These are phyloP conservation scores for Callipepla squamata DNA, from an alignment of 2,113 vertebrate species.

Conservation along the genomic window DNA sequence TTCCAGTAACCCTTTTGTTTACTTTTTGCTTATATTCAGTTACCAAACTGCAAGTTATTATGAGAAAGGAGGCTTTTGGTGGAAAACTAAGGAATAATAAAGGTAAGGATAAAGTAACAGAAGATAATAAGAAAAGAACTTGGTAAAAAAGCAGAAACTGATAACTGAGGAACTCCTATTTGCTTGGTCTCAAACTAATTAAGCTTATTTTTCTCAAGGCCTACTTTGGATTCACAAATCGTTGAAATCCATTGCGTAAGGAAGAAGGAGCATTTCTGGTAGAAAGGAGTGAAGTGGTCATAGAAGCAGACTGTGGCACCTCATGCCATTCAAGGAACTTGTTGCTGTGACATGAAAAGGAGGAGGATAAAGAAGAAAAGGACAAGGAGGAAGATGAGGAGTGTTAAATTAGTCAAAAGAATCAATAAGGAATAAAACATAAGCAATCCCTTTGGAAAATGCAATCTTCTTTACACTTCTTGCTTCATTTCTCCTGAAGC, in stretches of 20 bases:
- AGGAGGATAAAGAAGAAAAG: not conserved
- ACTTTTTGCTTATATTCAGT: not conserved
- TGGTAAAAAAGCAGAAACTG: not conserved
- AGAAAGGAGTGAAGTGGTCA: not conserved
- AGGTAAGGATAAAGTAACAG: not conserved
- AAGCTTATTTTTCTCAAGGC: not conserved
- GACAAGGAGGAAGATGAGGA: not conserved
- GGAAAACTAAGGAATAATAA: not conserved
- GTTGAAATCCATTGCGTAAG: not conserved
- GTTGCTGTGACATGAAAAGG: not conserved
- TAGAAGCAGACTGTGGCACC: not conserved
- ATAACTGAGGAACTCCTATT: not conserved
- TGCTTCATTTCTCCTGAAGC: not conserved
- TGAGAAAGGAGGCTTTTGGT: not conserved
- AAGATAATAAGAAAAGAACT: fast-evolving
- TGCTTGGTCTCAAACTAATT: not conserved
- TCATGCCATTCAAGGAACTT: not conserved
- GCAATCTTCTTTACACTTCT: not conserved
- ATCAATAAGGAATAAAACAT: not conserved
- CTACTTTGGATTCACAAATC: not conserved
- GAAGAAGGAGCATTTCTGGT: not conserved
- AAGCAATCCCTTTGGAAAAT: not conserved
- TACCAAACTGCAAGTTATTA: not conserved
- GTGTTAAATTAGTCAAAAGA: not conserved
- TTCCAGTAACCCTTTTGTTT: not conserved